Conservation (phyloP, 2,113 vertebrate species). For the Corydoras maculifer region DNA sequence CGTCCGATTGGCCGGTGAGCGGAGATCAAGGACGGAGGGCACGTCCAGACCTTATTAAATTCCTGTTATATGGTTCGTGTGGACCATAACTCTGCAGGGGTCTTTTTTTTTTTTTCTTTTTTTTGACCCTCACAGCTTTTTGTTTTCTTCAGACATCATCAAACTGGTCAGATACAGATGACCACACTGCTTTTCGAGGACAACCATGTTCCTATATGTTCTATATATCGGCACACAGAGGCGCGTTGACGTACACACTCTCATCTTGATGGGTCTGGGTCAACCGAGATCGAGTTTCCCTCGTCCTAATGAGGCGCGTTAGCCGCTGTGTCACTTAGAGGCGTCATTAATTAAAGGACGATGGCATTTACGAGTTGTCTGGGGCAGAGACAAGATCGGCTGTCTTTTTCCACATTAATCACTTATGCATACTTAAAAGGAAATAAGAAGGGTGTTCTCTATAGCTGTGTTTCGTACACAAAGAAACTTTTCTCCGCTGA, state of each 20-base stretch:
- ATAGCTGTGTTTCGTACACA: no score
- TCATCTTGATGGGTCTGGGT: constrained; percentile 6
- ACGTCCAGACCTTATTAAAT: constrained; percentile 21
- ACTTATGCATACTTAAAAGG: constrained; percentile 50
- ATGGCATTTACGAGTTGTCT: constrained; percentile 73
- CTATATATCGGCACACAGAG: no score
- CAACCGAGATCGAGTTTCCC: constrained; percentile 34
- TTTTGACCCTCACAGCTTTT: not conserved
- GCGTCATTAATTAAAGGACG: constrained; percentile 83
- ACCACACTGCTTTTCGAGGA: no score
- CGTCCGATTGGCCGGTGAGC: constrained; percentile 11
- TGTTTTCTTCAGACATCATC: not conserved
- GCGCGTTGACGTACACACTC: not conserved
- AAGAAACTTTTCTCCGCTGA: no score
- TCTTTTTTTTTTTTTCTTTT: not conserved
- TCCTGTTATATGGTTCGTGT: not conserved
- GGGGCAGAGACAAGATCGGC: constrained; percentile 75
- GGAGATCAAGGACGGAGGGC: constrained; percentile 28
- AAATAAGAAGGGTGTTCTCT: no score
- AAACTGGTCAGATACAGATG: no score
- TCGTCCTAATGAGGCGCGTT: constrained; percentile 49
- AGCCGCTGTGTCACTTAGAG: constrained; percentile 54
- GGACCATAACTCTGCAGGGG: constrained; percentile 1
- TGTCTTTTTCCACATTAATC: constrained; percentile 78
- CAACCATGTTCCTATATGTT: no score